Base-by-base conservation (phyloP, 2,113 vertebrate species). In the Actinemys pallida region DNA sequence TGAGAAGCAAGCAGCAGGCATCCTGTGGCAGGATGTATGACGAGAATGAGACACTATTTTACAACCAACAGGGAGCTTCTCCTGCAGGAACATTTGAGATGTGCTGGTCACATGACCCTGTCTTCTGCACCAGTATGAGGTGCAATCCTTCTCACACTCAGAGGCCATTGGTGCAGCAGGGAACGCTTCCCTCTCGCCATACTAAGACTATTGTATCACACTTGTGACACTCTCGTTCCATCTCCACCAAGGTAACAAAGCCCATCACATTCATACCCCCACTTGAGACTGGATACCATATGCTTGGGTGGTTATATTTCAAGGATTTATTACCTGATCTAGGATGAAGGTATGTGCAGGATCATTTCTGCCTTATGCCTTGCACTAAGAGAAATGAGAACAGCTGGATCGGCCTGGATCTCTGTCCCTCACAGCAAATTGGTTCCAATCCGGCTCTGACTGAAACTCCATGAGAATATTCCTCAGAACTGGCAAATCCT, bases 11-110 rank as follows among this genome's bases (percentile, higher is more conserved):
- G 31, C 31, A 87, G n/a, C 90, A 96, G 22, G 24, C 13, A 35
- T 56, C 45, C 62, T 69, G 12, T 4, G 88, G 13, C 1, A 6
- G 83, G 57, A 1, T 50, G 42, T 81, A 12, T 0, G 4, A 47
- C 56, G 90, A 47, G 8, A 84, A 83, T 0, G 7, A 1, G 3
- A 5, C 1, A 39, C n/a, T 39, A 39, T 69, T 69, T 69, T n/a
- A 8, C 35, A 69, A n/a, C 16, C 35, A 72, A 9, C n/a, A 20
- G 19, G 19, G 6, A 29, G 12, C 6, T 65, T 29, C 13, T 65
- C 62, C 31, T n/a, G 31, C 17, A 22, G 35, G 19, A 72, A 72
- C 9, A 22, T 39, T 19, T 72, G 35, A 69, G 35, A 35, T 8
- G 16, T 39, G 65, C 19, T 72, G 19, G 65, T 22, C 65, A 69